phyloP scores from a whole-genome alignment of 1,140 invertebrate species.

The Chelonus insularis region DNA sequence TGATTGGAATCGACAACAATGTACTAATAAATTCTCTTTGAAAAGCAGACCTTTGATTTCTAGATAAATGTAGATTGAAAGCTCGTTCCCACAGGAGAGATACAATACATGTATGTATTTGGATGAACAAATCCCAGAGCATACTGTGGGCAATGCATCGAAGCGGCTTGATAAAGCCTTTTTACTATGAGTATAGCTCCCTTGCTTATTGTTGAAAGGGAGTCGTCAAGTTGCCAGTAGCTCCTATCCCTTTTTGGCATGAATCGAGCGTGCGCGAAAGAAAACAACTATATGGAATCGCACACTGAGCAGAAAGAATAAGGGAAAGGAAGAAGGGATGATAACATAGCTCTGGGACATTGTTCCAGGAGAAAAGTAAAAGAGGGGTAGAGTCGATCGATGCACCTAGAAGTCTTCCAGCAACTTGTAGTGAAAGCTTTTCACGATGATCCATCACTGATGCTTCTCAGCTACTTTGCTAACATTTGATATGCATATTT shows the following conservation, averaged over 20 bases:
- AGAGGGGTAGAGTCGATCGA: conserved; percentile 17
- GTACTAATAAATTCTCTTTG: background rate
- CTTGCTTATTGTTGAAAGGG: background rate
- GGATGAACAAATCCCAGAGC: background rate
- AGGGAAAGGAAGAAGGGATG: conserved; percentile 1
- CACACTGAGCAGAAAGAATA: background rate
- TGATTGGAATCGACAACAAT: background rate
- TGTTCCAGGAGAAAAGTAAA: conserved; percentile 1
- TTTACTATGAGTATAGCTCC: conserved; percentile 4
- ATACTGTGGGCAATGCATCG: conserved; percentile 7
- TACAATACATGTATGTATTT: background rate
- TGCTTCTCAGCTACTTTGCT: background rate
- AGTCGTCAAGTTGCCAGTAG: conserved; percentile 5
- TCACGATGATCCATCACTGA: background rate
- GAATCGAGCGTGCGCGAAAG: conserved; percentile 20
- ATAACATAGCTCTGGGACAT: conserved; percentile 14
- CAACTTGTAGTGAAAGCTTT: background rate
- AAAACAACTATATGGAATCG: background rate
- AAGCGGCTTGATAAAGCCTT: conserved; percentile 20
- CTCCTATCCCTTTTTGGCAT: conserved; percentile 6
- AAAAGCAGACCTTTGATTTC: background rate
- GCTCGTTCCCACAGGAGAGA: background rate
- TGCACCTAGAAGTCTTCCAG: conserved; percentile 17
- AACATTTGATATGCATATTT: too few species aligned
- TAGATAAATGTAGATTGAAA: background rate